Percentiles rank a stretch among this genome's conserved stretches.
Conservation (phyloP, 2,113 vertebrate species). For the Ictalurus punctatus region DNA sequence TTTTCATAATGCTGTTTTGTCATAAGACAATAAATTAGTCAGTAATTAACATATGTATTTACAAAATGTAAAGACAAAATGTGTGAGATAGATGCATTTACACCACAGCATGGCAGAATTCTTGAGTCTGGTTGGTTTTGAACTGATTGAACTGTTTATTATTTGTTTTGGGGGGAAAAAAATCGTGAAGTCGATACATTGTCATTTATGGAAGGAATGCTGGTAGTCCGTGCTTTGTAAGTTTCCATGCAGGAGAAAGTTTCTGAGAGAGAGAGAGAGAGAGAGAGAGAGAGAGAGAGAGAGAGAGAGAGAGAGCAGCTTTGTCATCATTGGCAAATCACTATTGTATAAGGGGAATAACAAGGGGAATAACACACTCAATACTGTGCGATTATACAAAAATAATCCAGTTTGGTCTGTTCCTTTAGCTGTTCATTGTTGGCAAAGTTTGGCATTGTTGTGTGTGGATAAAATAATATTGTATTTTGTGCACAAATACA, state of each 20-base stretch:
- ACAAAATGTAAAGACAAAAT: neutral
- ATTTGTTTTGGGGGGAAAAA: neutral
- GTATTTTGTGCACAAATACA: too few species aligned
- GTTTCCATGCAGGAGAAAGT: too few species aligned
- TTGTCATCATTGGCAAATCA: neutral
- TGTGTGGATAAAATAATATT: too few species aligned
- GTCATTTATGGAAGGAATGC: neutral
- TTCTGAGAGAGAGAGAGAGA: neutral
- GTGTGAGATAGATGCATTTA: neutral
- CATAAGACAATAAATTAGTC: neutral
- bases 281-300: slow-evolving; percentile 11
- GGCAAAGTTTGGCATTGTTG: too few species aligned
- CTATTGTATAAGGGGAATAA: neutral
- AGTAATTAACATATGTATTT: neutral
- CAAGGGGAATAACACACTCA: neutral
- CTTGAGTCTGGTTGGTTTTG: neutral
- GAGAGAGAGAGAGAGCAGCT: neutral
- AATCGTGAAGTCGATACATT: neutral
- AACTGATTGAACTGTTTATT: too few species aligned
- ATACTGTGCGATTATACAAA: neutral
- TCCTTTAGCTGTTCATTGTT: neutral
- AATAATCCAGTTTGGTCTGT: neutral
- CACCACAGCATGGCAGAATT: neutral
- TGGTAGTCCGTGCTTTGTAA: neutral
- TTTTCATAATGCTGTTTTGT: neutral